A percentile compares a stretch with the other conserved stretches of the same genome.
These are phyloP conservation scores for Xylocopa sonorina DNA, from an alignment of 1,140 invertebrate species.

Conservation along the genomic window DNA sequence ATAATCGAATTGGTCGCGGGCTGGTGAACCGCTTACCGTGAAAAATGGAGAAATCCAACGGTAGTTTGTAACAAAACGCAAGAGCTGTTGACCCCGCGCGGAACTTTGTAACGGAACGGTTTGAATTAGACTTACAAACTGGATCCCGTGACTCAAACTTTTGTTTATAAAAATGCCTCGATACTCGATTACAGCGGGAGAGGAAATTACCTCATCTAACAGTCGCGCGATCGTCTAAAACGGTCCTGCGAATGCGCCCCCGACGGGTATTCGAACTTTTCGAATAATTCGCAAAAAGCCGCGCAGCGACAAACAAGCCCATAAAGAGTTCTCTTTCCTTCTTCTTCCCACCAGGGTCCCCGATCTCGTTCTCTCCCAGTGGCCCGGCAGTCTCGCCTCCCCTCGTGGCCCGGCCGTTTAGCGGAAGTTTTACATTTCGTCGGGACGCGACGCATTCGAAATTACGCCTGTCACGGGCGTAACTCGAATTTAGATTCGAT, in stretches of 20 bases:
- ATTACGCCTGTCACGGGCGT: neutral
- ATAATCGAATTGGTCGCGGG: too few relatives aligned
- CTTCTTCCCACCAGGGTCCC: conserved; percentile 28
- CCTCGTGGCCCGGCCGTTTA: conserved; percentile 48
- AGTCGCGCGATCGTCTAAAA: conserved; percentile 56
- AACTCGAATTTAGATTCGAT: conserved; percentile 18
- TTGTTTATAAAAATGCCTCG: conserved; percentile 38
- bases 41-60: neutral
- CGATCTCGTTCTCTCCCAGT: conserved; percentile 9
- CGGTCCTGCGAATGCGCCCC: conserved; percentile 54
- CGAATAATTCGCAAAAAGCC: conserved; percentile 71
- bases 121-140: neutral
- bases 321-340: conserved; percentile 66
- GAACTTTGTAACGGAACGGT: neutral
- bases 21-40: neutral
- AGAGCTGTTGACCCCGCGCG: neutral
- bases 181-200: conserved; percentile 44
- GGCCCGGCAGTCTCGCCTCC: conserved; percentile 17
- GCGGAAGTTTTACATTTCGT: conserved; percentile 60
- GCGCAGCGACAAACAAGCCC: conserved; percentile 71
- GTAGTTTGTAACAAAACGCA: neutral
- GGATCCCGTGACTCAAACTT: neutral
- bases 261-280: conserved; percentile 62
- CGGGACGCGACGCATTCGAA: conserved; percentile 49
- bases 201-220: conserved; percentile 58